Base-by-base conservation (phyloP, 1,140 invertebrate species). In the Philaenus spumarius region DNA sequence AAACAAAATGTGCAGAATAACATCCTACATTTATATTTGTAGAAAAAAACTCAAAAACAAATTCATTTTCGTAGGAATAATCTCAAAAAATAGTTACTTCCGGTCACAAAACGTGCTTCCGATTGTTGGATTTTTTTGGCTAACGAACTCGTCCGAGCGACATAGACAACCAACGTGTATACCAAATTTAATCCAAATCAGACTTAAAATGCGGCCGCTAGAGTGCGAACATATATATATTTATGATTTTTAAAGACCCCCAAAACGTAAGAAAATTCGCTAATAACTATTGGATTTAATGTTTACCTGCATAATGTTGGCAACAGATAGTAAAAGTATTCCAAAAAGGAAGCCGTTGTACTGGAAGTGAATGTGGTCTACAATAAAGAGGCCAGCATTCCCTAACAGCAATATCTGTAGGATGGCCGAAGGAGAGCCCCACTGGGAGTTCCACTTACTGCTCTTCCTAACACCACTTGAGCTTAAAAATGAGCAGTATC, bases 291-390 rank as follows among this genome's bases (percentile, higher is more conserved):
- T n/a, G n/a, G n/a, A n/a, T n/a, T n/a, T n/a, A n/a, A n/a, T n/a
- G n/a, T n/a, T 64, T 67, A 72, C 82, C 71, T 84, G 68, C 61
- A 80, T 70, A 20, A 89, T 79, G 63, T 77, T 75, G 15, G 78
- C 76, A 34, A 98, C 83, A 17, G 95, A 96, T 19, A 96, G 69
- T n/a, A 99, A 71, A 40, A 99, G 72, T 58, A 99, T 78, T 20
- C 95, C 97, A 79, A 90, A 90, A 22, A 99, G 76, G 68, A 99
- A 89, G 48, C 96, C 95, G 84, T 99, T 99, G 69, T 99, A 99
- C 72, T 99, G 97, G 73, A 99, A 99, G 77, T 99, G 97, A 69
- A 99, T 93, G 71, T 99, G 95, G 75, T 99, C 97, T 2, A 99
- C 84, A 68, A 99, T 81, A 0, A 99, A 70, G 2, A 99, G 78